Conservation (phyloP, 2,113 vertebrate genomes). For the Poecilia latipinna region DNA sequence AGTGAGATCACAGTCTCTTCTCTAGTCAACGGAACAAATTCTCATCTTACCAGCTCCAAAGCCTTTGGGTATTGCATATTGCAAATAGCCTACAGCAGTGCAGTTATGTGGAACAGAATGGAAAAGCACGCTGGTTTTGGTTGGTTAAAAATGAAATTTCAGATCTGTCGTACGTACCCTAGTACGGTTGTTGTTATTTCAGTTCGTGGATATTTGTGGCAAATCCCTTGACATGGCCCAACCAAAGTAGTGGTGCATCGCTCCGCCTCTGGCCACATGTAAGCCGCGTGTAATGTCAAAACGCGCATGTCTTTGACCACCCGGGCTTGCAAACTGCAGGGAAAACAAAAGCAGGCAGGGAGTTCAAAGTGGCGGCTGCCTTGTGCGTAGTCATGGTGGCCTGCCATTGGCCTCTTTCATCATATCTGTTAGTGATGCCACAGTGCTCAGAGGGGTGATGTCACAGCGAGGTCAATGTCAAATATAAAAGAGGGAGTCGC, state of each 20-base stretch:
- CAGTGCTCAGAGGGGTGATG: slow-evolving; percentile 65
- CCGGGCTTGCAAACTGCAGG: slow-evolving; percentile 57
- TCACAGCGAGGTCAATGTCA: slow-evolving; percentile 75
- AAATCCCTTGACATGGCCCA: slow-evolving; percentile 48
- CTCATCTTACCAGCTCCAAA: slow-evolving; percentile 53
- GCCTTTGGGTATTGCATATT: slow-evolving; percentile 75
- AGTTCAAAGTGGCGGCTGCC: slow-evolving; percentile 73
- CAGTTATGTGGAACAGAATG: slow-evolving; percentile 60
- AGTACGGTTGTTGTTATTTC: slow-evolving; percentile 77
- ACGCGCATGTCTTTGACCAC: slow-evolving; percentile 55
- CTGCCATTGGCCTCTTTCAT: slow-evolving; percentile 73
- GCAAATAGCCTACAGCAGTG: slow-evolving; percentile 71
- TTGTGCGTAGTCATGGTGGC: slow-evolving; percentile 78
- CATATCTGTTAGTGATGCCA: slow-evolving; percentile 64
- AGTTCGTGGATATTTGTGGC: slow-evolving; percentile 70
- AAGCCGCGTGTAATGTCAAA: slow-evolving; percentile 64
- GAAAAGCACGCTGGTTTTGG: slow-evolving; percentile 57
- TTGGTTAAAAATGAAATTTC: slow-evolving; percentile 66
- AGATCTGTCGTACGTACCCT: slow-evolving; percentile 70
- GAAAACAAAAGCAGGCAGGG: slow-evolving; percentile 66
- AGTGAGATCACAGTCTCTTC: slow-evolving; percentile 66
- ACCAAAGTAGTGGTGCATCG: slow-evolving; percentile 58
- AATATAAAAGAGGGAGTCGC: slow-evolving; percentile 69
- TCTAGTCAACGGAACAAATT: slow-evolving; percentile 59
- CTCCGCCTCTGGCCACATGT: slow-evolving; percentile 70